Conservation (phyloP, 2,113 vertebrate genomes). For the Junco hyemalis region DNA sequence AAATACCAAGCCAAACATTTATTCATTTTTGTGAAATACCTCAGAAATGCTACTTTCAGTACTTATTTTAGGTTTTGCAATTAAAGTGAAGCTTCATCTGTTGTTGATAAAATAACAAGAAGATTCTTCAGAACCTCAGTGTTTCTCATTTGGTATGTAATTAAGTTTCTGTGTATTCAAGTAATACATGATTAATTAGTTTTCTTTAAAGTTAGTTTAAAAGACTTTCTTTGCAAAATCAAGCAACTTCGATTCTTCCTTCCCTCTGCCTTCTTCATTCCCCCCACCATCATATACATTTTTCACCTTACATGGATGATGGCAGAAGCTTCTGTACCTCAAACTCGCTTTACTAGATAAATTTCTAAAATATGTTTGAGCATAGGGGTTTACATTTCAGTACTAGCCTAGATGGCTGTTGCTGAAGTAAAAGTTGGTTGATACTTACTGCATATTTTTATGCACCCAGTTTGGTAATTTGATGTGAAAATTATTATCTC, state of each 20-base stretch:
- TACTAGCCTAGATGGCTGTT: not conserved
- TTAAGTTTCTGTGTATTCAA: not conserved
- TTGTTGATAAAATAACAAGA: not conserved
- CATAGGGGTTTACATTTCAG: not conserved
- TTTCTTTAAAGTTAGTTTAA: not conserved
- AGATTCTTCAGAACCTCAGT: not conserved
- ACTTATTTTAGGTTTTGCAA: not conserved
- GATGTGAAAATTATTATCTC: conserved; percentile 21
- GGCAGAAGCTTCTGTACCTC: not conserved
- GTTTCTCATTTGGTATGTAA: not conserved
- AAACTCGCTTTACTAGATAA: not conserved
- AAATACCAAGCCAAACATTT: not conserved
- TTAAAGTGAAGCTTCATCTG: not conserved
- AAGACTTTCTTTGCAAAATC: not conserved
- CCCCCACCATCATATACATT: accelerated
- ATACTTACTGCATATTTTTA: not conserved
- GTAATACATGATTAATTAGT: not conserved
- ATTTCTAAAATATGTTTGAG: not conserved
- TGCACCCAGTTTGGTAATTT: conserved; percentile 15
- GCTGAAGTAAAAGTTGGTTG: not conserved
- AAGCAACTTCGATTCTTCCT: not conserved
- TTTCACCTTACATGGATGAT: not conserved
- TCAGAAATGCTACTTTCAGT: not conserved
- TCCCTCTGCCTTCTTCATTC: not conserved
- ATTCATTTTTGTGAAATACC: not conserved